These are phyloP conservation scores for Drosophila setosimentum DNA, from an alignment of 2,888 invertebrate genomes.

Conservation along the genomic window DNA sequence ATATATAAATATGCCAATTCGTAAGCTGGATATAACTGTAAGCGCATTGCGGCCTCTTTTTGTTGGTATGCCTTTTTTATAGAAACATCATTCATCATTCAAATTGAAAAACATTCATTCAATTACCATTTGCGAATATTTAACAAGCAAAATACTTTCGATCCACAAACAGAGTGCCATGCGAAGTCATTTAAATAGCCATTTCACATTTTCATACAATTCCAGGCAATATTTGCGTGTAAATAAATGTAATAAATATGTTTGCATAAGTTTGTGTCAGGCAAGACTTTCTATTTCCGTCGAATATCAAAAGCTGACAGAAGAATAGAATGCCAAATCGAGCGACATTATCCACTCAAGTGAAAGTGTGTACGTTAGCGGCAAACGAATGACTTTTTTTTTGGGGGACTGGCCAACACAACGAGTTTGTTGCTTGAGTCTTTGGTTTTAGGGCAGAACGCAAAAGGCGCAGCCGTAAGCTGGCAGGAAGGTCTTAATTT, in stretches of 20 bases:
- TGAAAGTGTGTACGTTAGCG: constrained; percentile 55
- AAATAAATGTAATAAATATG: constrained; percentile 32
- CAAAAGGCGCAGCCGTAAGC: constrained; percentile 1
- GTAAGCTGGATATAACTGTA: constrained; percentile 51
- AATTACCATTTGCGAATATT: not conserved
- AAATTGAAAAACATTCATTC: not conserved
- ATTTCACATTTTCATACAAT: constrained; percentile 41
- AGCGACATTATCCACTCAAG: constrained; percentile 45
- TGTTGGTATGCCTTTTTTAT: not conserved
- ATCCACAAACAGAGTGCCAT: not conserved
- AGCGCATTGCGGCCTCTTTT: constrained; percentile 3
- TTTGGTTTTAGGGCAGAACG: constrained; percentile 46
- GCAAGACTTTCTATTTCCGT: constrained; percentile 69
- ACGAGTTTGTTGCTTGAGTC: constrained; percentile 64
- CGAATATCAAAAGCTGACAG: constrained; percentile 50
- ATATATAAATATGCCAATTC: constrained; percentile 37
- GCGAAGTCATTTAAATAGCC: constrained; percentile 8
- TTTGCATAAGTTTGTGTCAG: constrained; percentile 34
- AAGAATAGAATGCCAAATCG: constrained; percentile 67
- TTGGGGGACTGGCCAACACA: not conserved
- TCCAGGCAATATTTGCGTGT: constrained; percentile 48
- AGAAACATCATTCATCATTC: not conserved
- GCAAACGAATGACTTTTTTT: constrained; percentile 9
- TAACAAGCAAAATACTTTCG: constrained; percentile 14
- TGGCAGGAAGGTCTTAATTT: constrained; percentile 55